These are phyloP conservation scores for Temnothorax ravouxi DNA, from an alignment of 2,888 invertebrate genomes.

Conservation along the genomic window DNA sequence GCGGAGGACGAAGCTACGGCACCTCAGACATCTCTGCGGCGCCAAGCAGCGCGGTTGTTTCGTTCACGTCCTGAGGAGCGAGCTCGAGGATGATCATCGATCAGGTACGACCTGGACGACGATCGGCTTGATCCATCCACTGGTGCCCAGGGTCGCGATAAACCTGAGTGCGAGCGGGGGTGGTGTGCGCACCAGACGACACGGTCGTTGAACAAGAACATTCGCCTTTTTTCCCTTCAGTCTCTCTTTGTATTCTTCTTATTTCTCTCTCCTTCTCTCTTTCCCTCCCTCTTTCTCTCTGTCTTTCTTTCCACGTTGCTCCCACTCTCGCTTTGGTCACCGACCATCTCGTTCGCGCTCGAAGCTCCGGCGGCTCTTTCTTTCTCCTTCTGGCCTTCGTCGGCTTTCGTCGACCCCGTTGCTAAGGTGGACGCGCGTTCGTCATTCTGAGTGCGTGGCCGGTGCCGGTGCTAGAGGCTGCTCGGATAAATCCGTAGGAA, in stretches of 20 bases:
- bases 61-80: slow-evolving; percentile 24
- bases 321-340: slow-evolving; percentile 35
- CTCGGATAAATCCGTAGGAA: too few species aligned
- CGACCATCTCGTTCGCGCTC: slow-evolving; percentile 35
- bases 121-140: neutral
- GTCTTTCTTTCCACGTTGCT: slow-evolving; percentile 37
- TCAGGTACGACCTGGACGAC: slow-evolving; percentile 64
- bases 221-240: slow-evolving; percentile 30
- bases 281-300: slow-evolving; percentile 32
- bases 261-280: slow-evolving; percentile 46
- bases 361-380: slow-evolving; percentile 17
- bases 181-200: slow-evolving; percentile 47
- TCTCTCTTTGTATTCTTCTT: slow-evolving; percentile 15
- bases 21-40: slow-evolving; percentile 29
- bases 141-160: slow-evolving; percentile 10
- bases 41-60: slow-evolving; percentile 38
- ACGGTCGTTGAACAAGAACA: slow-evolving; percentile 62
- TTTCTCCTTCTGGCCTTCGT: slow-evolving; percentile 47
- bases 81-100: slow-evolving; percentile 66
- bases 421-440: slow-evolving; percentile 71
- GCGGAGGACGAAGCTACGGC: neutral
- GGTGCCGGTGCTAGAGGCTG: slow-evolving; percentile 39
- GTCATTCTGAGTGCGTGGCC: slow-evolving; percentile 70
- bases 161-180: slow-evolving; percentile 12
- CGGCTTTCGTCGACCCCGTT: slow-evolving; percentile 79